These are phyloP conservation scores for Micromesistius poutassou DNA, from an alignment of 2,797 vertebrate genomes.

Conservation along the genomic window DNA sequence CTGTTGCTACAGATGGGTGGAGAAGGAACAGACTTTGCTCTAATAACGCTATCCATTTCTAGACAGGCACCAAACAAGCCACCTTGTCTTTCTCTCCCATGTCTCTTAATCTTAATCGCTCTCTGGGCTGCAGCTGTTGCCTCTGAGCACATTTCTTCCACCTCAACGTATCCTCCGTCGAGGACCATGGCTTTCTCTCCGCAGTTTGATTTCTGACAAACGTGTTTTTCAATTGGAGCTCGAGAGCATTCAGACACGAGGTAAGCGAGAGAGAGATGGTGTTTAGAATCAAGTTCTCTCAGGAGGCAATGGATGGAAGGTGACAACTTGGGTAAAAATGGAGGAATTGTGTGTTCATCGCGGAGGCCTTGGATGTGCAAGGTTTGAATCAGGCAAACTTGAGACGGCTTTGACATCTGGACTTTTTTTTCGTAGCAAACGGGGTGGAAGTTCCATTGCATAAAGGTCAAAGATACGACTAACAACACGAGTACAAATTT, in stretches of 20 bases:
- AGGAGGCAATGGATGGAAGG: neutral
- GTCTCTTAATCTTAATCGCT: slow-evolving; percentile 13
- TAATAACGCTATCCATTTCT: slow-evolving; percentile 59
- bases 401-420: neutral
- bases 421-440: neutral
- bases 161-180: neutral
- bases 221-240: no score
- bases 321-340: neutral
- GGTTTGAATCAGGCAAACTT: neutral
- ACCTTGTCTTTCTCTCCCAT: slow-evolving; percentile 25
- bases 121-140: slow-evolving; percentile 16
- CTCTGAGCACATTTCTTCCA: neutral
- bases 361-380: neutral
- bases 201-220: neutral
- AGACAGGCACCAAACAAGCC: slow-evolving; percentile 49
- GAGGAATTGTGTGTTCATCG: neutral
- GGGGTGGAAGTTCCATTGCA: neutral
- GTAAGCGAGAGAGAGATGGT: neutral
- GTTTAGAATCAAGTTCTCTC: neutral
- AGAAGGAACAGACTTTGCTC: slow-evolving; percentile 40
- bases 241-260: neutral
- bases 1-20: slow-evolving; percentile 65
- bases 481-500: no score
- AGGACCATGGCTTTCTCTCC: neutral
- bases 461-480: neutral